Percentiles rank a stretch among this genome's conserved stretches.
These are phyloP conservation scores for Mellivora capensis DNA, from an alignment of 2,113 vertebrate species.

Conservation along the genomic window DNA sequence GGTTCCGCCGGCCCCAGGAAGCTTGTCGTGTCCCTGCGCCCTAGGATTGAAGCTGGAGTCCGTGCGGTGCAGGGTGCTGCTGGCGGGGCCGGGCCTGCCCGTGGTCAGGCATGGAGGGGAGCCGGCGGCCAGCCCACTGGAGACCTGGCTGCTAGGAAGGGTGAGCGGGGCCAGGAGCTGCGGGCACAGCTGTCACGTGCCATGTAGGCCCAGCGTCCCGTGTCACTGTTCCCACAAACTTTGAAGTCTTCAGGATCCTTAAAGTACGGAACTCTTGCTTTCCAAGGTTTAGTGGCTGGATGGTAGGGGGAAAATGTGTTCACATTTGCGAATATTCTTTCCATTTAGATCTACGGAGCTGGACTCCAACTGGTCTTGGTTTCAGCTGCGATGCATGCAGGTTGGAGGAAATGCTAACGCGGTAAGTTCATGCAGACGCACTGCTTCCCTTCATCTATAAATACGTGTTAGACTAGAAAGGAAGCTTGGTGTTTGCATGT, in stretches of 20 bases:
- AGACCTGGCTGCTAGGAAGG: background rate
- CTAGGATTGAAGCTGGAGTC: too few species aligned
- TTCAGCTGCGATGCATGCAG: constrained; percentile 97
- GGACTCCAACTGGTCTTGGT: constrained; percentile 99
- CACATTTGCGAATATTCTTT: background rate
- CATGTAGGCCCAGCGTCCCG: background rate
- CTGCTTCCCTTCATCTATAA: background rate
- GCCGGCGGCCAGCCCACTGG: rapidly evolving
- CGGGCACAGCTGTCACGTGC: rapidly evolving
- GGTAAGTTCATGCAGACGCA: constrained; percentile 80
- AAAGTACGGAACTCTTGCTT: background rate
- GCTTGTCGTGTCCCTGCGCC: background rate
- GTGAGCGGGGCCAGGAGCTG: background rate
- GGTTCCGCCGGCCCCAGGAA: background rate
- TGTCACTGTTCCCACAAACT: background rate
- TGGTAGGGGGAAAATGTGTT: background rate
- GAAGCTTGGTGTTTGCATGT: rapidly evolving
- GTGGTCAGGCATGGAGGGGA: background rate
- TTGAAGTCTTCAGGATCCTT: background rate
- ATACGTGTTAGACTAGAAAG: rapidly evolving
- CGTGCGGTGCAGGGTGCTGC: background rate
- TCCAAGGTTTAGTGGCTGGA: background rate
- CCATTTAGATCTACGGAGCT: constrained; percentile 93
- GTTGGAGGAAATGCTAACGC: constrained; percentile 95
- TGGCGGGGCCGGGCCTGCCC: background rate